Percentiles rank a stretch among this genome's conserved stretches.
These are phyloP conservation scores for Polydrusus cervinus DNA, from an alignment of 2,888 invertebrate species.

Conservation along the genomic window DNA sequence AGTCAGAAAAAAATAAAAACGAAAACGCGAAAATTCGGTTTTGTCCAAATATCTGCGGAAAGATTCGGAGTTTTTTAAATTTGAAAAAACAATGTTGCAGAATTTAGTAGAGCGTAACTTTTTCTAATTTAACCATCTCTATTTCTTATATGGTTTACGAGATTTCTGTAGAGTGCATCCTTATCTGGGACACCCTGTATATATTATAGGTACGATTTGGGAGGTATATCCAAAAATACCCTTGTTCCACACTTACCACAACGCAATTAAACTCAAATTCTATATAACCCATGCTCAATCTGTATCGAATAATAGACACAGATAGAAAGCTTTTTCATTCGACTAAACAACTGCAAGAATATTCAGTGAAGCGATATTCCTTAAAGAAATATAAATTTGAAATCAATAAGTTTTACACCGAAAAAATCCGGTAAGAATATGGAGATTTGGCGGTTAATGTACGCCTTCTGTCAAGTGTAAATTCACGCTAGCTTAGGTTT, in stretches of 20 bases:
- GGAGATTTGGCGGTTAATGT: constrained; percentile 57
- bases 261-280: neutral
- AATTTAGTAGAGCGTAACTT: too few relatives aligned
- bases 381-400: constrained; percentile 49
- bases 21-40: too few relatives aligned
- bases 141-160: too few relatives aligned
- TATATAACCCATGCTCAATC: constrained; percentile 11
- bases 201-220: neutral
- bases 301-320: constrained; percentile 4
- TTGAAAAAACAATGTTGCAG: too few relatives aligned
- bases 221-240: neutral
- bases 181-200: neutral
- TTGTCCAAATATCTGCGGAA: too few relatives aligned
- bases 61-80: too few relatives aligned
- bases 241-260: constrained; percentile 11
- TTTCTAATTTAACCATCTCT: too few relatives aligned
- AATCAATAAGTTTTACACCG: constrained; percentile 58
- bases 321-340: constrained; percentile 18
- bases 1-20: too few relatives aligned
- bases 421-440: constrained; percentile 62
- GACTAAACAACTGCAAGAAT: constrained; percentile 17
- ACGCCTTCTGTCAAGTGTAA: constrained; percentile 57
- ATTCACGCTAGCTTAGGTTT: constrained; percentile 61
- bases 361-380: constrained; percentile 33
- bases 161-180: too few relatives aligned